Percentiles rank a stretch among this genome's conserved stretches.
Conservation (phyloP, 2,888 invertebrate species). For the Leuctra nigra region DNA sequence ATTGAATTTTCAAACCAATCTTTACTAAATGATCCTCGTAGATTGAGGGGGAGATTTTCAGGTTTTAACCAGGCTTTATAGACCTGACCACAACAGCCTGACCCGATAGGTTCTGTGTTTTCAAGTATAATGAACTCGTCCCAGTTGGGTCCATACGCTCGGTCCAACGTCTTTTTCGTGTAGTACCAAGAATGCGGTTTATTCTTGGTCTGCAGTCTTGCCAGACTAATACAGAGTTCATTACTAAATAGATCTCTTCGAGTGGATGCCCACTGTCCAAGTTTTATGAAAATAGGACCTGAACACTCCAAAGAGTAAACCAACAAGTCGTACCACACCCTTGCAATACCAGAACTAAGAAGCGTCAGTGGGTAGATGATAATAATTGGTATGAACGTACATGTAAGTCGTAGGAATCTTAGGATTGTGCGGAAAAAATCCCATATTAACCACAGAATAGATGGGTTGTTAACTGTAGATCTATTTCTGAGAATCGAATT, state of each 20-base stretch:
- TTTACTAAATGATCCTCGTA: background rate
- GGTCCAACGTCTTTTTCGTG: conserved; percentile 36
- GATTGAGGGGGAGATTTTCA: background rate
- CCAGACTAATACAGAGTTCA: conserved; percentile 40
- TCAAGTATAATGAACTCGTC: conserved; percentile 37
- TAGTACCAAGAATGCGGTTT: conserved; percentile 39
- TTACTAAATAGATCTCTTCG: conserved; percentile 43
- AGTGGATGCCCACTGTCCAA: conserved; percentile 47
- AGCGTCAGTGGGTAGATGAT: conserved; percentile 22
- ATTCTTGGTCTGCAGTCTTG: conserved; percentile 37
- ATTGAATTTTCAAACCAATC: conserved; percentile 15
- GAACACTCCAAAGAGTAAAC: conserved; percentile 36
- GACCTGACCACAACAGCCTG: conserved; percentile 47
- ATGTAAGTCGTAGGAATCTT: conserved; percentile 11
- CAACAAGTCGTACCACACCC: conserved; percentile 20
- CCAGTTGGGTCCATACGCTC: conserved; percentile 39
- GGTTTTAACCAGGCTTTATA: conserved; percentile 38
- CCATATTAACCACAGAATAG: conserved; percentile 1
- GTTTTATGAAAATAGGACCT: conserved; percentile 46
- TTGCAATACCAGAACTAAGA: background rate
- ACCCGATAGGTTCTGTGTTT: conserved; percentile 41
- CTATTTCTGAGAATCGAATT: too few relatives aligned
- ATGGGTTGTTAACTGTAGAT: too few relatives aligned
- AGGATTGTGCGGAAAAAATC: conserved; percentile 19
- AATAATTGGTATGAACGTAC: conserved; percentile 18